These are phyloP conservation scores for Carollia perspicillata DNA, from an alignment of 2,113 vertebrate genomes.

Conservation along the genomic window DNA sequence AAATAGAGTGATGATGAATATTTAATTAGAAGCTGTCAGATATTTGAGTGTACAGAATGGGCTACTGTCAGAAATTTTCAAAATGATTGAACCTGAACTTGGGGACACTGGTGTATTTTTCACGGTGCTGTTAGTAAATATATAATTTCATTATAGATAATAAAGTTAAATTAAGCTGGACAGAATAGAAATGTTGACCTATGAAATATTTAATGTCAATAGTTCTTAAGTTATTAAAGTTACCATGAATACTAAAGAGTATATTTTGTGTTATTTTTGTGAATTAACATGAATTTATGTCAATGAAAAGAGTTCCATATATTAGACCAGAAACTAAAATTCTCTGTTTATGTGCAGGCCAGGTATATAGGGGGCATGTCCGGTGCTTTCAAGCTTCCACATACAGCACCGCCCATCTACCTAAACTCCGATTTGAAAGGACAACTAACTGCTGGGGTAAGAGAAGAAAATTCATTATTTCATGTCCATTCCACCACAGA, in stretches of 20 bases:
- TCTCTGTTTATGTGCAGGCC: constrained; percentile 83
- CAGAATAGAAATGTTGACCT: neutral
- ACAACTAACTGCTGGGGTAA: constrained; percentile 88
- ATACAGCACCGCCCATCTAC: constrained; percentile 86
- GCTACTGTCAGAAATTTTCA: neutral
- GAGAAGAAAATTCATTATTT: constrained; percentile 78
- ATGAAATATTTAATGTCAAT: neutral
- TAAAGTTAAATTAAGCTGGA: neutral
- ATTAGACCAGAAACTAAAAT: constrained; percentile 75
- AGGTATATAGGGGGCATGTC: constrained; percentile 87
- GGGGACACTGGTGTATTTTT: neutral
- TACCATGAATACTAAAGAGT: neutral
- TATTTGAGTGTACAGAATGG: neutral
- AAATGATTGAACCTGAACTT: neutral
- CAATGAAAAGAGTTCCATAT: neutral
- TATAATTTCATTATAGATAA: neutral
- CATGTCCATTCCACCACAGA: constrained; percentile 77
- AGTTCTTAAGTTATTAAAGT: neutral
- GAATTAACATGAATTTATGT: neutral
- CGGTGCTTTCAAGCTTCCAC: constrained; percentile 87
- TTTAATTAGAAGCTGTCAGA: neutral
- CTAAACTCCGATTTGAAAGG: constrained; percentile 90
- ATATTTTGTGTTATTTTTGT: constrained; percentile 3
- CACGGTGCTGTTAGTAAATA: neutral
- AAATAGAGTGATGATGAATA: neutral